These are phyloP conservation scores for Aleiodes leptofemur DNA, from an alignment of 2,888 invertebrate genomes.

Conservation along the genomic window DNA sequence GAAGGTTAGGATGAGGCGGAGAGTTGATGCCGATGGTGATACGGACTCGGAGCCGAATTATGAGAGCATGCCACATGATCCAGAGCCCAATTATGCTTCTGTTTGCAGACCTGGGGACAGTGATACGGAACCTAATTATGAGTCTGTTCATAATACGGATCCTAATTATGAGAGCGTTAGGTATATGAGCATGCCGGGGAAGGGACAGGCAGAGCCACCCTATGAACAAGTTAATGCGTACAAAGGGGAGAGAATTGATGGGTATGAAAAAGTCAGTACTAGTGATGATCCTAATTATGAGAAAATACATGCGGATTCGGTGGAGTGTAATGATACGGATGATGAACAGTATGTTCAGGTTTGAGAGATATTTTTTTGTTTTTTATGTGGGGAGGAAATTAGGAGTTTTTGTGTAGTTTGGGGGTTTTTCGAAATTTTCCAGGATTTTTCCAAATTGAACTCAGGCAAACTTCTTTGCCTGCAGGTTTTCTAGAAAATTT, in stretches of 20 bases:
- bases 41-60: constrained; percentile 84
- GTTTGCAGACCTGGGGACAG: constrained; percentile 78
- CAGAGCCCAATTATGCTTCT: constrained; percentile 80
- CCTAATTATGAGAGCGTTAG: constrained; percentile 90
- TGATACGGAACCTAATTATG: constrained; percentile 85
- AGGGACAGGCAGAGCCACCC: constrained; percentile 79
- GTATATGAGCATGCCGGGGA: constrained; percentile 79
- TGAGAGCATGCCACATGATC: constrained; percentile 82
- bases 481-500: too few relatives aligned
- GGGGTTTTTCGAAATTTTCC: too few relatives aligned
- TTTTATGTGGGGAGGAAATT: background rate
- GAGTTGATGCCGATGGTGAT: constrained; percentile 72
- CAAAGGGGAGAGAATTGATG: constrained; percentile 50
- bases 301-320: constrained; percentile 53
- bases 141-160: constrained; percentile 82
- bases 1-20: constrained; percentile 75
- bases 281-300: constrained; percentile 60
- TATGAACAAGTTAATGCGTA: constrained; percentile 69
- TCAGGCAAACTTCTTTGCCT: too few relatives aligned
- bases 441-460: too few relatives aligned
- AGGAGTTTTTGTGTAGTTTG: too few relatives aligned
- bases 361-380: constrained; percentile 50
- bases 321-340: constrained; percentile 66
- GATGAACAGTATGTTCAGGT: constrained; percentile 72
- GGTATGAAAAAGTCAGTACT: constrained; percentile 60